Base-by-base conservation (phyloP, 2,113 vertebrate species). In the Planiliza haematocheilus region DNA sequence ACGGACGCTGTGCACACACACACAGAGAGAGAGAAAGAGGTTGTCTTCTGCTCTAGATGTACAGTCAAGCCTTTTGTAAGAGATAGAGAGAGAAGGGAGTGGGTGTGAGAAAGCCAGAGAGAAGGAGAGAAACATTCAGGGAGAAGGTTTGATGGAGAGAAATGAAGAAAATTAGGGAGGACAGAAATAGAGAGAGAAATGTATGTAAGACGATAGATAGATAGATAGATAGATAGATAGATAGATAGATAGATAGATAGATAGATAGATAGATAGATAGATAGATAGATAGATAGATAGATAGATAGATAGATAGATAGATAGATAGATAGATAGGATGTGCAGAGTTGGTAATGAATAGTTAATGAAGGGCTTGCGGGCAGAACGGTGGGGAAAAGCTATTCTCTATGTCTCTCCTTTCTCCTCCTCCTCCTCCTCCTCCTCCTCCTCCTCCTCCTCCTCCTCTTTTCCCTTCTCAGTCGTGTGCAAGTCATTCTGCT, bases 291-390 rank as follows among this genome's bases (percentile, higher is more conserved):
- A 74, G 74, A 80, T 79, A 71, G 78, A 77, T 68, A 82, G 70
- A 84, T 80, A 82, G 75, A 81, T 78, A 76, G 79, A 85, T 70
- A 83, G 75, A 88, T 61, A 85, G 66, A 79, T 50, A 70, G 72
- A 82, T 56, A 68, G 76, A 70, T 62, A 68, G 74, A 78, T 76
- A 69, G 62, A 73, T 49, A 75, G 75, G 66, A 85, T 79, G 83
- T 83, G 83, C 73, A 91, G 71, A 82, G 76, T 84, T 88, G 76
- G 70, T 91, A 87, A 93, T 93, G 85, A 92, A 93, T 93, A 92
- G 88, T 93, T 93, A 90, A 93, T 93, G 89, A 93, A 89, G 81
- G 66, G 87, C 93, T 93, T 74, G 91, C 76, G 68, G 92, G 89
- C 88, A 92, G 80, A 93, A 82, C 46, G 70, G 80, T 86, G 81